Evolutionary conservation across 1,140 invertebrate genomes (phyloP).

Genomic region (Bombus ignitus): DNA sequence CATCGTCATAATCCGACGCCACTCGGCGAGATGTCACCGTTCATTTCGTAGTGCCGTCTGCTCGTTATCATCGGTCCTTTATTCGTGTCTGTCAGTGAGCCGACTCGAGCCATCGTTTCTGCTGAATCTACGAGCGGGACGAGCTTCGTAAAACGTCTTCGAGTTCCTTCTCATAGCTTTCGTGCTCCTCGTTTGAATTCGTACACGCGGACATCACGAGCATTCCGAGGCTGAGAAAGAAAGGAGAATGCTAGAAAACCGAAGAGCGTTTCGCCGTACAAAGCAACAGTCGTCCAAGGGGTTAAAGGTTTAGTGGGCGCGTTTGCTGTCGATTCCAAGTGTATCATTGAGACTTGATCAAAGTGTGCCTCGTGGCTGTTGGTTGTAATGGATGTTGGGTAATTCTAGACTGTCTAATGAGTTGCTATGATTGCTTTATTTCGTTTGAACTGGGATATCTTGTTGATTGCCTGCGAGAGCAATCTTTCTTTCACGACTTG

Average conservation of each 20-base stretch:
- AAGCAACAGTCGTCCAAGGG: background rate
- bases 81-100: conserved; percentile 8
- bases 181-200: background rate
- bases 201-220: too few species aligned
- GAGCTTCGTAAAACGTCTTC: background rate
- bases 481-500: background rate
- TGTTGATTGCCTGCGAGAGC: background rate
- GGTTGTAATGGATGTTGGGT: background rate
- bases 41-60: conserved; percentile 3
- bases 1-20: conserved; percentile 19
- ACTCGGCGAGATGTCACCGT: conserved; percentile 6
- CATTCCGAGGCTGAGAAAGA: too few species aligned
- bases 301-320: background rate
- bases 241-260: background rate
- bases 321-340: background rate
- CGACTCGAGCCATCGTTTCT: background rate
- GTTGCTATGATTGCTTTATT: conserved; percentile 10
- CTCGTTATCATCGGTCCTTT: conserved; percentile 28
- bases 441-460: background rate
- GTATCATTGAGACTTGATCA: background rate
- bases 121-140: background rate
- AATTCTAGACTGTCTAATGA: background rate
- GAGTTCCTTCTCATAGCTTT: background rate
- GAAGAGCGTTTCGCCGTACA: background rate
- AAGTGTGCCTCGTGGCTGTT: background rate